phyloP scores from a whole-genome alignment of 2,888 invertebrate genomes.

The Brachyopa scutellaris region DNA sequence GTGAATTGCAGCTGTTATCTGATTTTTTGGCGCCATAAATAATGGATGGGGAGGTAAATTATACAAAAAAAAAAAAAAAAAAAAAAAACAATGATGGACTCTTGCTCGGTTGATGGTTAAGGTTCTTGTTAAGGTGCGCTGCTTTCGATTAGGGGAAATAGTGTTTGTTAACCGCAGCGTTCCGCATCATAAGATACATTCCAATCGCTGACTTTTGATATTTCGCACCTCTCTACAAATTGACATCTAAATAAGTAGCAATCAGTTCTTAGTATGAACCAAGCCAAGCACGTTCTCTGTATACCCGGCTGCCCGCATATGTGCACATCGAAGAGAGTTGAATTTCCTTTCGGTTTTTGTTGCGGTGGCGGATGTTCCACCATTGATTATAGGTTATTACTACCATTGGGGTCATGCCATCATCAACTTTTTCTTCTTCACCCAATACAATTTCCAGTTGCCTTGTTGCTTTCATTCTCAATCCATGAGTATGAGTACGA shows the following conservation, averaged over 20 bases:
- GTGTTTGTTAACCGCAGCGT: slow-evolving; percentile 40
- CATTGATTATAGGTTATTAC: slow-evolving; percentile 72
- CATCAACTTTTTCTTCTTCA: slow-evolving; percentile 51
- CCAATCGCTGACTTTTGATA: slow-evolving; percentile 39
- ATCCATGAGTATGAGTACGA: background rate
- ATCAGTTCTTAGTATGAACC: background rate
- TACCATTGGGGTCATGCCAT: slow-evolving; percentile 71
- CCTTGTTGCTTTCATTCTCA: slow-evolving; percentile 26
- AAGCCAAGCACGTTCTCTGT: background rate
- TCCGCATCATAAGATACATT: slow-evolving; percentile 60
- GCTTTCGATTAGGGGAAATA: slow-evolving; percentile 50
- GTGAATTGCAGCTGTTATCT: slow-evolving; percentile 73
- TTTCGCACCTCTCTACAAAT: slow-evolving; percentile 67
- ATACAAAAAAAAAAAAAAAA: too few species aligned
- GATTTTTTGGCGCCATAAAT: slow-evolving; percentile 73
- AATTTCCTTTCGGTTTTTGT: slow-evolving; percentile 55
- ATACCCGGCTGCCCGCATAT: slow-evolving; percentile 3
- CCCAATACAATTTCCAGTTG: slow-evolving; percentile 39
- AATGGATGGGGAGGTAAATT: slow-evolving; percentile 68
- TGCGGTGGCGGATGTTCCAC: slow-evolving; percentile 73
- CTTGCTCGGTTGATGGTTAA: background rate
- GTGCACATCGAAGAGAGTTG: slow-evolving; percentile 26
- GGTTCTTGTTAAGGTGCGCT: slow-evolving; percentile 41
- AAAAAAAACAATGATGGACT: slow-evolving; percentile 51
- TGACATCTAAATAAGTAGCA: slow-evolving; percentile 70